These are phyloP conservation scores for Peromyscus aztecus DNA, from an alignment of 2,797 vertebrate genomes.

Conservation along the genomic window DNA sequence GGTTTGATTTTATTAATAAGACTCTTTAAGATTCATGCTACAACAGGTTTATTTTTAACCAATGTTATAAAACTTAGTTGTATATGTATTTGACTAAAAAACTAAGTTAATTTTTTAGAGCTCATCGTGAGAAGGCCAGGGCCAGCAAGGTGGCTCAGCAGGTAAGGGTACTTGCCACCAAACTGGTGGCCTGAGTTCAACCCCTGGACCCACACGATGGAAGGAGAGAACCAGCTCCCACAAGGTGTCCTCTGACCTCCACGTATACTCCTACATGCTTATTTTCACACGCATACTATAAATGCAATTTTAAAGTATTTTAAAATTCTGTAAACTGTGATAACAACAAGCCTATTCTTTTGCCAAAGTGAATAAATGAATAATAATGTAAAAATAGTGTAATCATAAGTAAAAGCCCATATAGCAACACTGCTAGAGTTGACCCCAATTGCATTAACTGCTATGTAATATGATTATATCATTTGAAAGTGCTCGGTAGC, in stretches of 20 bases:
- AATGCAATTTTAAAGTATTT: background rate
- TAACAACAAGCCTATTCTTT: background rate
- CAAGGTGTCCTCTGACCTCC: background rate
- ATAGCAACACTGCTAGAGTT: background rate
- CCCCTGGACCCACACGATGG: background rate
- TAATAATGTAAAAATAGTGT: constrained; percentile 46
- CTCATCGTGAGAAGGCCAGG: background rate
- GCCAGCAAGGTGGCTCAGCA: background rate
- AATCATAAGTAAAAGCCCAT: background rate
- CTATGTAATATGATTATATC: background rate
- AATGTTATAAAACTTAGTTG: background rate
- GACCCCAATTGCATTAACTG: background rate
- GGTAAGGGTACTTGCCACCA: background rate
- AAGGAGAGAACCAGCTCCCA: background rate
- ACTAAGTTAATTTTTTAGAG: constrained; percentile 37
- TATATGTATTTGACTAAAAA: constrained; percentile 12
- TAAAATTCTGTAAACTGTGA: background rate
- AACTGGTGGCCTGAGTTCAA: background rate
- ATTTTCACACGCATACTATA: background rate
- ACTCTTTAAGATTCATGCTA: too few species aligned
- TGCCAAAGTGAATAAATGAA: constrained; percentile 45
- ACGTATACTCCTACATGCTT: background rate
- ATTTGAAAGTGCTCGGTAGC: constrained; percentile 13
- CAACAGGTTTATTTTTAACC: background rate
- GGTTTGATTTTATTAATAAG: too few species aligned